Evolutionary conservation across 1,140 invertebrate genomes (phyloP).

Genomic region (Rhyacophila brunnea): DNA sequence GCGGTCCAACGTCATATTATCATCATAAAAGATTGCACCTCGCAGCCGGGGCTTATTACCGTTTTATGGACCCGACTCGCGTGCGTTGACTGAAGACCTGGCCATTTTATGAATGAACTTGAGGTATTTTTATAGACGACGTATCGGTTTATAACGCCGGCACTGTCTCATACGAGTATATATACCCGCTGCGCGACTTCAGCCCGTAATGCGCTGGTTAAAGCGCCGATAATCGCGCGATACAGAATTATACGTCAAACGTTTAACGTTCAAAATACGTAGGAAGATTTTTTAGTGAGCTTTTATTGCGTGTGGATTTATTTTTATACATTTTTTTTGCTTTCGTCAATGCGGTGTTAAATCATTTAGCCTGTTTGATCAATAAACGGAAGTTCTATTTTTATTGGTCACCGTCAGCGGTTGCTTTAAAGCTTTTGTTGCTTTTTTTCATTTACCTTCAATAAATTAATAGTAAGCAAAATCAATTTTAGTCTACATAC

Average conservation of each 20-base stretch:
- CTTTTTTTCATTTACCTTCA: too few species aligned
- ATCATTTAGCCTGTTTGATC: slow-evolving; percentile 20
- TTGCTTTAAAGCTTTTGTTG: too few species aligned
- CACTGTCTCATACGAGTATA: background rate
- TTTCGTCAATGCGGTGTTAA: slow-evolving; percentile 1
- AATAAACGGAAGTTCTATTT: slow-evolving; percentile 8
- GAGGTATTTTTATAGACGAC: slow-evolving; percentile 32
- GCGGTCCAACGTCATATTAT: too few species aligned
- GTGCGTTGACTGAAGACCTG: slow-evolving; percentile 17
- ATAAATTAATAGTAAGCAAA: too few species aligned
- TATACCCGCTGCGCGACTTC: background rate
- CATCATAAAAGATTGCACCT: too few species aligned
- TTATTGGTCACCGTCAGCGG: too few species aligned
- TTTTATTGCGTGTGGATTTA: slow-evolving; percentile 13
- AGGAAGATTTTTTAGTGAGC: background rate
- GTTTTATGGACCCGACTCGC: slow-evolving; percentile 16
- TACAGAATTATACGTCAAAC: too few species aligned
- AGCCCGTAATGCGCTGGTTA: background rate
- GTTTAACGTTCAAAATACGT: too few species aligned
- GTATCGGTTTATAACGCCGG: slow-evolving; percentile 11
- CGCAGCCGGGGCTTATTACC: slow-evolving; percentile 4
- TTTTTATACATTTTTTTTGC: slow-evolving; percentile 5
- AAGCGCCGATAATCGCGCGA: background rate
- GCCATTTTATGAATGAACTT: slow-evolving; percentile 33
- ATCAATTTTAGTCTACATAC: too few species aligned